Evolutionary conservation across 2,888 invertebrate genomes (phyloP).

Genomic region (Rotaria macrura): DNA sequence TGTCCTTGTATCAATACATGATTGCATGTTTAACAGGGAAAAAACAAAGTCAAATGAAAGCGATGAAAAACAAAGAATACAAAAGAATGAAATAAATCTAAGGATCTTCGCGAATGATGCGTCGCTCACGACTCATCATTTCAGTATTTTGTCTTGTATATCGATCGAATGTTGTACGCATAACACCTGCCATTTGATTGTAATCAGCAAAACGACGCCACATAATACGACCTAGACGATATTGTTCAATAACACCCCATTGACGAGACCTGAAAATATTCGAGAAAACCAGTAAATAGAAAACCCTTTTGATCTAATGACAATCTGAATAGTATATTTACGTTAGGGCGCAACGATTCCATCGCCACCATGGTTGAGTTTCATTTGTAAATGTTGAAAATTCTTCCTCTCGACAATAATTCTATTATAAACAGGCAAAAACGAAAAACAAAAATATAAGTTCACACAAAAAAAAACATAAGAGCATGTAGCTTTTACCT

Average conservation of each 20-base stretch:
- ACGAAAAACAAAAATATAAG: background rate
- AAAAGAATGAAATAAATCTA: background rate
- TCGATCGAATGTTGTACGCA: conserved; percentile 74
- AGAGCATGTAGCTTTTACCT: conserved; percentile 45
- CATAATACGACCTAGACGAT: conserved; percentile 76
- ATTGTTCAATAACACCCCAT: conserved; percentile 56
- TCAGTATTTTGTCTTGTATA: conserved; percentile 21
- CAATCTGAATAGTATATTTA: background rate
- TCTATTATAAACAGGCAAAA: background rate
- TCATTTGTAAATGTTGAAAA: background rate
- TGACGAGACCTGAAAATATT: background rate
- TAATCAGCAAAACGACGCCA: conserved; percentile 84
- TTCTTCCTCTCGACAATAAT: conserved; percentile 13
- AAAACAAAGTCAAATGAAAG: background rate
- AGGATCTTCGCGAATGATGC: background rate
- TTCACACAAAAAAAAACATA: background rate
- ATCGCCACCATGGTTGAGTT: background rate
- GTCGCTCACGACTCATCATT: background rate
- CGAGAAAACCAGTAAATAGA: background rate
- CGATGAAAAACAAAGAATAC: background rate
- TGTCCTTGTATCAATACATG: background rate
- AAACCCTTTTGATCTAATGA: too few relatives aligned
- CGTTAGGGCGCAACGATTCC: background rate
- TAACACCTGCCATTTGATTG: conserved; percentile 78
- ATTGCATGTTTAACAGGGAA: too few relatives aligned